phyloP scores from a whole-genome alignment of 2,113 vertebrate species.

The Muntiacus reevesi region DNA sequence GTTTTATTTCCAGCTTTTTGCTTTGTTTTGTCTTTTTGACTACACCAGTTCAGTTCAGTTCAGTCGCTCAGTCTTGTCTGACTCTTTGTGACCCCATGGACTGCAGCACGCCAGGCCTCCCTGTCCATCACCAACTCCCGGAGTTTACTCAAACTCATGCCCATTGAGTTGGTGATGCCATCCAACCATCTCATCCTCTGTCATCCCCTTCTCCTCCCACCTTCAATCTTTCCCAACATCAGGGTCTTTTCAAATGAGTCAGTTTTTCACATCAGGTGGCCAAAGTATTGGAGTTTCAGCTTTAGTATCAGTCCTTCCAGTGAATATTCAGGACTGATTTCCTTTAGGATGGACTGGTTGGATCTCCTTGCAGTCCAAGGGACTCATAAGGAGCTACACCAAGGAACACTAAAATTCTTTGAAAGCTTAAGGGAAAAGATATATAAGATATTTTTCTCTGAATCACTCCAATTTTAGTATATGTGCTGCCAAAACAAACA shows the following conservation, averaged over 20 bases:
- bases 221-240: neutral
- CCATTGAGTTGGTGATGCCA: neutral
- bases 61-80: neutral
- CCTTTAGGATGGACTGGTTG: neutral
- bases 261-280: neutral
- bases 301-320: neutral
- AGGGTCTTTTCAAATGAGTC: neutral
- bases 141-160: neutral
- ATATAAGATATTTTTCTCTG: neutral
- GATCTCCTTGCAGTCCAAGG: neutral
- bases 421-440: neutral
- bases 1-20: neutral
- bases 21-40: neutral
- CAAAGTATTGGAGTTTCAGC: neutral
- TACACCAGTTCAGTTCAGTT: neutral
- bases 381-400: neutral
- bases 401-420: neutral
- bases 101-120: neutral
- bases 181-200: neutral
- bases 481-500: neutral
- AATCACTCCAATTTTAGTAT: neutral
- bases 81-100: neutral
- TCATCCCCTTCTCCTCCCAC: fast-evolving
- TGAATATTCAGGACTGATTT: neutral
- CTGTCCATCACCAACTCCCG: neutral